These are phyloP conservation scores for Cynoglossus semilaevis DNA, from an alignment of 2,113 vertebrate genomes.

Conservation along the genomic window DNA sequence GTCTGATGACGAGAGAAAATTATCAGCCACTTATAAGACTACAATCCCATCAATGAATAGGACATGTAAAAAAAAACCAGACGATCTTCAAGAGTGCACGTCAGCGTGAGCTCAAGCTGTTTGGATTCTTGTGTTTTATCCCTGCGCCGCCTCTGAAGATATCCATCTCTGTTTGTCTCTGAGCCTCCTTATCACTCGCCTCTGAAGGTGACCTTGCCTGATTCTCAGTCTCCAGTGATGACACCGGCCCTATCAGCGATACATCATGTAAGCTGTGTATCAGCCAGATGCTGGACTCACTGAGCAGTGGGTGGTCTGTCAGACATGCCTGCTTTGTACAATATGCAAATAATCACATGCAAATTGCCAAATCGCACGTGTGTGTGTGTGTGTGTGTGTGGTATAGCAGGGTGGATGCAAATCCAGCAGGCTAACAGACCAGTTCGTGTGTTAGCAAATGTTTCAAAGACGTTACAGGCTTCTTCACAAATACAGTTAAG, in stretches of 20 bases:
- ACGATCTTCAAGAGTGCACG: slow-evolving; percentile 17
- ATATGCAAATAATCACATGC: slow-evolving; percentile 72
- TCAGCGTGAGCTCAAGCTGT: slow-evolving; percentile 26
- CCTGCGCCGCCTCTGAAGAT: slow-evolving; percentile 42
- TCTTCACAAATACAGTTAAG: slow-evolving; percentile 33
- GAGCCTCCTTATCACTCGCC: slow-evolving; percentile 12
- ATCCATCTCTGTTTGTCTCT: slow-evolving; percentile 42
- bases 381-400: slow-evolving; percentile 1
- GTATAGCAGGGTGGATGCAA: slow-evolving; percentile 54
- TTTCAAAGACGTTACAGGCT: slow-evolving; percentile 27
- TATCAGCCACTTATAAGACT: too few species aligned
- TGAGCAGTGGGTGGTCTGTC: slow-evolving; percentile 64
- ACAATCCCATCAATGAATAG: too few species aligned
- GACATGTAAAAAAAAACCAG: background rate
- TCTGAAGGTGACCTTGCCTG: slow-evolving; percentile 72
- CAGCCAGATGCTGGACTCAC: slow-evolving; percentile 52
- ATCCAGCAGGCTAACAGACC: slow-evolving; percentile 33
- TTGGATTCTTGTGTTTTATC: slow-evolving; percentile 58
- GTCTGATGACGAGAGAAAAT: too few species aligned
- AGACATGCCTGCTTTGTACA: slow-evolving; percentile 55
- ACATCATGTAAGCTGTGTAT: slow-evolving; percentile 67
- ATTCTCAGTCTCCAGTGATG: slow-evolving; percentile 60
- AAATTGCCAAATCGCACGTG: slow-evolving; percentile 54
- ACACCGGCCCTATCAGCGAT: slow-evolving; percentile 63
- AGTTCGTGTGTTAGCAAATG: slow-evolving; percentile 22